Conservation (phyloP, 2,797 vertebrate genomes). For the Aeoliscus strigatus region DNA sequence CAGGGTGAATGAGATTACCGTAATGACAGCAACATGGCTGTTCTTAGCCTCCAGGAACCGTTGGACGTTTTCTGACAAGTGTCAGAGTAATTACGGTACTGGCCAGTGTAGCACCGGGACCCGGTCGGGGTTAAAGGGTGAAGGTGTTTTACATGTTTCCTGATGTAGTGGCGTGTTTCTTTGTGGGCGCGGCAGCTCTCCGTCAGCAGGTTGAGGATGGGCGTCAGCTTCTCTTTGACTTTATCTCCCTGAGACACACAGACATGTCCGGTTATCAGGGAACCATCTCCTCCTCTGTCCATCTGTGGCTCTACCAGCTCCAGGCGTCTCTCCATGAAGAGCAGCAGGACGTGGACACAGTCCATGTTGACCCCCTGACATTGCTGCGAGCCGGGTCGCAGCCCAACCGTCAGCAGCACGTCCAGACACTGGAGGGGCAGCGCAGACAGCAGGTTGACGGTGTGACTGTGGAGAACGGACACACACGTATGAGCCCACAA, state of each 20-base stretch:
- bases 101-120: too few relatives aligned
- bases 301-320: constrained; percentile 60
- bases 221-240: constrained; percentile 75
- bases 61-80: too few relatives aligned
- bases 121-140: too few relatives aligned
- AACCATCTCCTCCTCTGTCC: not conserved
- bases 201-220: constrained; percentile 76
- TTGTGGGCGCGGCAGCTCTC: constrained; percentile 78
- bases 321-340: constrained; percentile 77
- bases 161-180: constrained; percentile 77
- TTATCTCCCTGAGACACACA: constrained; percentile 61
- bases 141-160: constrained; percentile 67
- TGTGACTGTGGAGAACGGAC: constrained; percentile 57
- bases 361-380: constrained; percentile 79
- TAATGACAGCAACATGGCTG: too few relatives aligned
- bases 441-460: constrained; percentile 72
- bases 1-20: too few relatives aligned
- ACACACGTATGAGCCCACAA: not conserved
- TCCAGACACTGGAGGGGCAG: constrained; percentile 75
- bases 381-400: constrained; percentile 51
- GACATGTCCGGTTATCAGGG: constrained; percentile 11
- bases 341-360: constrained; percentile 72
- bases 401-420: constrained; percentile 63
- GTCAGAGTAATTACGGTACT: too few relatives aligned
- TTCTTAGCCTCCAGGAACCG: too few relatives aligned